Conservation (phyloP, 1,140 invertebrate genomes). For the Drosophila ambigua region DNA sequence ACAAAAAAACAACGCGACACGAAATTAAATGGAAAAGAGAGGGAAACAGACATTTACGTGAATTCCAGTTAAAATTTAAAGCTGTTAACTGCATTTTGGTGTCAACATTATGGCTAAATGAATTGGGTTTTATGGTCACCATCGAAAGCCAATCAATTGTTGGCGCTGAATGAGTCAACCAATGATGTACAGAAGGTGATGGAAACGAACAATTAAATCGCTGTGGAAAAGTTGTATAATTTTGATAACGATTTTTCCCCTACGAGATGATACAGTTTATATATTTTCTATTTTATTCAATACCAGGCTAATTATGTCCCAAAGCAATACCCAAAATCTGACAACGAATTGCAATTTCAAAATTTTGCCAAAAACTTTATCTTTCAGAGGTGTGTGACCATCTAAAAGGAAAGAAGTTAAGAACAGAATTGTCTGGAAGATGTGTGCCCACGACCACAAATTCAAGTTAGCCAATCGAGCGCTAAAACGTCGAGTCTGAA, state of each 20-base stretch:
- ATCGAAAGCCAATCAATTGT: slow-evolving; percentile 76
- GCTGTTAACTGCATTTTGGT: slow-evolving; percentile 76
- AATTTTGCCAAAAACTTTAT: slow-evolving; percentile 15
- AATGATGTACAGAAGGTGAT: too few relatives aligned
- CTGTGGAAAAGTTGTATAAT: too few relatives aligned
- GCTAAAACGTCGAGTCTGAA: slow-evolving; percentile 35
- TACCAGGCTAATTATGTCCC: too few relatives aligned
- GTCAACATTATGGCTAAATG: slow-evolving; percentile 70
- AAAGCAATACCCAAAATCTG: too few relatives aligned
- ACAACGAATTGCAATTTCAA: too few relatives aligned
- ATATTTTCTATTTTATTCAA: too few relatives aligned
- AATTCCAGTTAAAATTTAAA: slow-evolving; percentile 65
- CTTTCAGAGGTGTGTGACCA: slow-evolving; percentile 39
- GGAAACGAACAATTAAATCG: too few relatives aligned
- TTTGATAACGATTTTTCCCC: too few relatives aligned
- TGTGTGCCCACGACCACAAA: slow-evolving; percentile 66
- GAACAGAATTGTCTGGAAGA: slow-evolving; percentile 40
- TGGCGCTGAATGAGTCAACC: slow-evolving; percentile 61
- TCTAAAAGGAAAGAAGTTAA: slow-evolving; percentile 12
- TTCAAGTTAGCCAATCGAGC: slow-evolving; percentile 69
- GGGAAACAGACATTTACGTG: slow-evolving; percentile 37
- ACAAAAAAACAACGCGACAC: slow-evolving; percentile 18
- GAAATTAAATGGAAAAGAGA: slow-evolving; percentile 20
- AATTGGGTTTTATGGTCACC: slow-evolving; percentile 63
- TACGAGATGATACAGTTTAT: too few relatives aligned